Conservation (phyloP, 1,140 invertebrate genomes). For the Metopolophium dirhodum region DNA sequence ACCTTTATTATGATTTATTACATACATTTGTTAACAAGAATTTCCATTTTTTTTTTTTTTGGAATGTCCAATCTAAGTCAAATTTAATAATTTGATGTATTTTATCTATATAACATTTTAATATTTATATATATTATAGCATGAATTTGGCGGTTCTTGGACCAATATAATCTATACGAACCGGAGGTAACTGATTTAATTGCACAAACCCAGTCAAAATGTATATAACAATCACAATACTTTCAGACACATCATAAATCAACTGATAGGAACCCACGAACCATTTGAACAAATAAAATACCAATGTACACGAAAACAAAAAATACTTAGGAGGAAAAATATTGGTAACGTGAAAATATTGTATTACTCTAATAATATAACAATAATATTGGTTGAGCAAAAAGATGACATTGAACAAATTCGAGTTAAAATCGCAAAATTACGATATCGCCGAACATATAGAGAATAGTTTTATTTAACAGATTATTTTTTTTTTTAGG, state of each 20-base stretch:
- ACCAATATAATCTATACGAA: neutral
- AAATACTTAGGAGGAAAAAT: constrained; percentile 49
- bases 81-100: neutral
- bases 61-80: neutral
- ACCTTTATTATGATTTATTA: constrained; percentile 26
- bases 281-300: constrained; percentile 48
- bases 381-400: constrained; percentile 55
- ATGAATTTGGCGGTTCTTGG: constrained; percentile 1
- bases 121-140: neutral
- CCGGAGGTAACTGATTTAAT: constrained; percentile 54
- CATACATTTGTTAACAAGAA: constrained; percentile 24
- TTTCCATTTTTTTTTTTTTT: neutral
- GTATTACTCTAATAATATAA: constrained; percentile 49
- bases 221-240: constrained; percentile 46
- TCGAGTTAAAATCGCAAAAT: constrained; percentile 44
- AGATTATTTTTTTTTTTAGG: constrained; percentile 6
- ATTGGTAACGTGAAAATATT: constrained; percentile 57
- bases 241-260: constrained; percentile 48
- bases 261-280: constrained; percentile 56
- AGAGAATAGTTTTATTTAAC: constrained; percentile 37
- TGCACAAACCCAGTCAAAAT: constrained; percentile 49
- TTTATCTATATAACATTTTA: neutral
- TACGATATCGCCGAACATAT: constrained; percentile 30
- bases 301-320: constrained; percentile 30
- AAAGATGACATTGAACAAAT: constrained; percentile 55